Base-by-base conservation (phyloP, 2,888 invertebrate genomes). In the Strigamia crassipes region DNA sequence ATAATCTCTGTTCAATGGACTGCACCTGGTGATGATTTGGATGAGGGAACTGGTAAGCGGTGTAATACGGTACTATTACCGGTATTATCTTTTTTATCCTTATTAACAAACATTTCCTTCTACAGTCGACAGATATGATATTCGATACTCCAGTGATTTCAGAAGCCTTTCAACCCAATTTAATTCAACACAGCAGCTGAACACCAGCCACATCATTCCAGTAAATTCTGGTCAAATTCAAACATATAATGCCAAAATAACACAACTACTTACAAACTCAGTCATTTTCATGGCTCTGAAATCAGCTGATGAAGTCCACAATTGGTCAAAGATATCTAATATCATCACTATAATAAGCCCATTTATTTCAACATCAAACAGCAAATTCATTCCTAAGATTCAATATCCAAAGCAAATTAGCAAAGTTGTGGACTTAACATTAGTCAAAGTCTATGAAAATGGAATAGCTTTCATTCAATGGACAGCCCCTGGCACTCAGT, bases 31-130 rank as follows among this genome's bases (percentile, higher is more conserved):
- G 42, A 66, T 27, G 83, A 83, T 78, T 41, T 82, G 42, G 82
- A 83, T 79, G 56, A 82, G 34, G 83, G 83, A 77, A 81, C 42
- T 27, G 83, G 83, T 83, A 82, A n/a, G n/a, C n/a, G n/a, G n/a
- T n/a, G n/a, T n/a, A n/a, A 18, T 51, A 18, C 12, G n/a, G 3
- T 0, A 3, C 12, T n/a, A 51, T 4, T 18, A 18, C 51, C 6
- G 18, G 1, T 27, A 3, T 27, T 27, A 27, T 3, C 27, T 27
- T 27, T 27, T 27, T 27, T 3, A 27, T 27, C 27, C 27, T 1
- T 27, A 51, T 6, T 18, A 15, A 51, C 6, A 15, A 18, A 23
- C 9, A 61, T 61, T 61, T 61, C 23, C 23, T 61, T 23, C 18
- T 12, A 10, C 4, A 73, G 73, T 73, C 23, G 31, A 13, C 3